Evolutionary conservation across 1,140 invertebrate species (phyloP).

Genomic region (Diachasma alloeum): DNA sequence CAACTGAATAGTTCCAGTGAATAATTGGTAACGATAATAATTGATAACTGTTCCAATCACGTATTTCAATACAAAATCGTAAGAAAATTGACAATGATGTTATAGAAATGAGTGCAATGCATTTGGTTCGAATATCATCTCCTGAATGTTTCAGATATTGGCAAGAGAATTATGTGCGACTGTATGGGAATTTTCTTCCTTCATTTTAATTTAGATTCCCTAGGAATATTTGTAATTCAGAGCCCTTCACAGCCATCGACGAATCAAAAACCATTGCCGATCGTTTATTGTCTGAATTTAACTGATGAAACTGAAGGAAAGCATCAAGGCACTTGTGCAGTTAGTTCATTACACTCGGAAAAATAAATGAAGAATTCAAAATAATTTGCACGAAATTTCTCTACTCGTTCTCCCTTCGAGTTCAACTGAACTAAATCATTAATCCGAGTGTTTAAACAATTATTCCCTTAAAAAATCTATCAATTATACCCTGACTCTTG

Average conservation of each 20-base stretch:
- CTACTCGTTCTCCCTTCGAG: too few relatives aligned
- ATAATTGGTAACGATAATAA: too few relatives aligned
- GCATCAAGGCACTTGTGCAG: neutral
- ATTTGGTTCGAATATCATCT: neutral
- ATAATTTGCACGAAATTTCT: too few relatives aligned
- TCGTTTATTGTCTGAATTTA: neutral
- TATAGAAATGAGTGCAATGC: neutral
- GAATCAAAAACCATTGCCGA: neutral
- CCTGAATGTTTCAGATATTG: neutral
- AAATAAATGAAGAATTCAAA: too few relatives aligned
- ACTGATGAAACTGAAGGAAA: neutral
- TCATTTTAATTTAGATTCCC: neutral
- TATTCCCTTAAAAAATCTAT: neutral
- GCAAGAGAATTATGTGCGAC: neutral
- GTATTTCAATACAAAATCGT: neutral
- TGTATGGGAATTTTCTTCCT: neutral
- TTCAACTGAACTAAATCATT: neutral
- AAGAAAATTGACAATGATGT: neutral
- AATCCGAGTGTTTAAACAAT: neutral
- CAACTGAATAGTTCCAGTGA: too few relatives aligned
- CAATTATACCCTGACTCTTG: neutral
- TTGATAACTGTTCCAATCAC: neutral
- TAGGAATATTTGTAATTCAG: neutral
- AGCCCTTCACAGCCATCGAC: slow-evolving; percentile 22
- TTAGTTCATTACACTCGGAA: neutral